These are phyloP conservation scores for Cataglyphis cursor DNA, from an alignment of 2,888 invertebrate genomes.

Conservation along the genomic window DNA sequence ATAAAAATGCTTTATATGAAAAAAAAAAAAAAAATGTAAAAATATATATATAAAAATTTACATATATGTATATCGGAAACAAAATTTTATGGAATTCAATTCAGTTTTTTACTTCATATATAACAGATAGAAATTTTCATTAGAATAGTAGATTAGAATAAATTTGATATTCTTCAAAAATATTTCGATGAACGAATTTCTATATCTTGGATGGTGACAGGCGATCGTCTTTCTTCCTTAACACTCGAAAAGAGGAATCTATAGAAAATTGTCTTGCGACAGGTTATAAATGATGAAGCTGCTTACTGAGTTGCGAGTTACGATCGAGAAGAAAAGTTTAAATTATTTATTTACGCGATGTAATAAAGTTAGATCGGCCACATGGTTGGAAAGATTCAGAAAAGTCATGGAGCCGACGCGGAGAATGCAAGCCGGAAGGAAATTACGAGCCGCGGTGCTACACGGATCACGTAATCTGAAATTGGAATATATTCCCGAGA, in stretches of 20 bases:
- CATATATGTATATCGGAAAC: background rate
- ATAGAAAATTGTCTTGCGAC: background rate
- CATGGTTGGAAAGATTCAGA: conserved; percentile 6
- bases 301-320: background rate
- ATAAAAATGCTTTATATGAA: background rate
- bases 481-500: conserved; percentile 39
- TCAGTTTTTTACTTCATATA: background rate
- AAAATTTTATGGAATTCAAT: background rate
- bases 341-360: conserved; percentile 20
- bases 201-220: background rate
- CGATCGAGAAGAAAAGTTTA: background rate
- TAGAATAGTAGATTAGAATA: background rate
- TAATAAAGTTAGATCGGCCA: background rate
- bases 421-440: conserved; percentile 14
- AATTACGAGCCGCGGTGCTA: conserved; percentile 35
- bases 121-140: background rate
- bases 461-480: conserved; percentile 44
- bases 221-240: conserved; percentile 17
- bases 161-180: background rate
- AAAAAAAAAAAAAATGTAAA: background rate
- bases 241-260: conserved; percentile 6
- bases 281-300: conserved; percentile 48
- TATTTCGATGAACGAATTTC: background rate
- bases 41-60: too few relatives aligned
- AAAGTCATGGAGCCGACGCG: background rate